Evolutionary conservation across 2,888 invertebrate genomes (phyloP).

Genomic region (Mythimna lalbum): DNA sequence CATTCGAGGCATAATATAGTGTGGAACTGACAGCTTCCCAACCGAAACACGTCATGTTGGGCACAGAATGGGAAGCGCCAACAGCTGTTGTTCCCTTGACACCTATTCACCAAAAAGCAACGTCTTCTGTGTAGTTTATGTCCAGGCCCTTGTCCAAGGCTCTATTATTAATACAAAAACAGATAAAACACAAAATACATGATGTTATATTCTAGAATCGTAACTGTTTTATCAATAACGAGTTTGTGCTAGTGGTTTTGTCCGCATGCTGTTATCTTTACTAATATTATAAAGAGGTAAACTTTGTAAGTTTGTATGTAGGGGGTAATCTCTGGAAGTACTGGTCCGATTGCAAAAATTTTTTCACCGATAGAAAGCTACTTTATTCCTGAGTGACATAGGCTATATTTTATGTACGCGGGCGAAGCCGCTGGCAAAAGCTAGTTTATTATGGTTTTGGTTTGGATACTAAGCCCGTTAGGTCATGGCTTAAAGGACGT

Average conservation of each 20-base stretch:
- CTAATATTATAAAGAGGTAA: too few species aligned
- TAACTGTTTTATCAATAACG: neutral
- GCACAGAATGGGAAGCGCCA: conserved; percentile 17
- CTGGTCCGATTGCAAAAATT: too few species aligned
- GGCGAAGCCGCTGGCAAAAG: too few species aligned
- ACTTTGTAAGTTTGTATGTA: too few species aligned
- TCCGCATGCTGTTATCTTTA: too few species aligned
- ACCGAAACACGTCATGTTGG: conserved; percentile 54
- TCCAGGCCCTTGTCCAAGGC: neutral
- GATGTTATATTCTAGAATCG: neutral
- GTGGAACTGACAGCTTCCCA: conserved; percentile 40
- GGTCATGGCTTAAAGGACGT: too few species aligned
- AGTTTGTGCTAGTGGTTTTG: neutral
- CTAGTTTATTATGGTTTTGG: neutral
- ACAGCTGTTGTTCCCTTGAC: conserved; percentile 19
- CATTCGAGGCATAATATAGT: conserved; percentile 63
- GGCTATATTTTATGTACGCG: too few species aligned
- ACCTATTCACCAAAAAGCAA: conserved; percentile 21
- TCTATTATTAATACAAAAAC: conserved; percentile 2
- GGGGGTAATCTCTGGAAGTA: too few species aligned
- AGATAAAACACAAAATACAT: neutral
- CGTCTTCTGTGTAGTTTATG: neutral
- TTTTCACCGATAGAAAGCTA: too few species aligned
- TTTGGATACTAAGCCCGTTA: too few species aligned
- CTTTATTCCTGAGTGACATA: too few species aligned